Base-by-base conservation (phyloP, 2,888 invertebrate genomes). In the Shargacucullia verbasci region DNA sequence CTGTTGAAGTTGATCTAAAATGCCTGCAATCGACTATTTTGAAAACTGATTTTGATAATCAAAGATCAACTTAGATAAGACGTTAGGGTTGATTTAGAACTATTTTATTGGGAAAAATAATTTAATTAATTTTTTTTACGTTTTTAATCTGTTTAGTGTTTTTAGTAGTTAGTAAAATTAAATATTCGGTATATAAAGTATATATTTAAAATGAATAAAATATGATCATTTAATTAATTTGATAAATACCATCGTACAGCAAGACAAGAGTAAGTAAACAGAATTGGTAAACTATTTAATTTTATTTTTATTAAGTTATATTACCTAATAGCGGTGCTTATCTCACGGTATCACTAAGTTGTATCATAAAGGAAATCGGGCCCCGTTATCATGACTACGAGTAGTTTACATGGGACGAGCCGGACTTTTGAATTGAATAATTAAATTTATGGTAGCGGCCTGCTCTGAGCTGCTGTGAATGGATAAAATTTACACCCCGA, bases 291-390 rank as follows among this genome's bases (percentile, higher is more conserved):
- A n/a, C n/a, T n/a, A n/a, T n/a, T n/a, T n/a, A n/a, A n/a, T n/a
- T n/a, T n/a, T n/a, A n/a, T n/a, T n/a, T n/a, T n/a, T n/a, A n/a
- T n/a, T 53, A 33, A 14, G 27, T 37, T 29, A 64, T 69, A 64
- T 53, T 57, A 71, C 61, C 56, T 40, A 54, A 57, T 54, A 40
- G 14, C 12, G 43, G 55, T 61, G 43, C 43, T 52, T 68, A 65
- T 48, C 73, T 62, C 46, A 45, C 46, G 63, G 59, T 72, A 69
- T 67, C 47, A 59, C 59, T 68, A 78, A 76, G 62, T 77, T 73
- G 38, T 68, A 57, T 57, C 59, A 66, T 74, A 69, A 70, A 66
- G 63, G 56, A 40, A 52, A 73, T 69, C 56, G 52, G 46, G 52
- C 41, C 50, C 58, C 58, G 52, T 67, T 70, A 57, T 59, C 58